Evolutionary conservation across 2,888 invertebrate genomes (phyloP).

Genomic region (Notodonta ziczac): DNA sequence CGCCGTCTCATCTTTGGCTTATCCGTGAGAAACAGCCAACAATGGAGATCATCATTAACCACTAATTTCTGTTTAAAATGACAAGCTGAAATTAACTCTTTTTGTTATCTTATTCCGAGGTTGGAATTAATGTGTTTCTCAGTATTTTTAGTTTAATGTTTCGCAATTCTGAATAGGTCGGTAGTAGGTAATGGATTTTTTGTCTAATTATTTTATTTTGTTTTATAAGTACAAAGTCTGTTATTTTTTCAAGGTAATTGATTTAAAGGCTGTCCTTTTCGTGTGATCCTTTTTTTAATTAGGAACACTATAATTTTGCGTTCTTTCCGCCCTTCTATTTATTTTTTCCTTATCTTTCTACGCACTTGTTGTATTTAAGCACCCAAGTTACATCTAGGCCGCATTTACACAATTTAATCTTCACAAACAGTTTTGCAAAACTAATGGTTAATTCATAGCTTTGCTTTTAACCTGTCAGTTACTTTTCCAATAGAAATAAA

Average conservation of each 20-base stretch:
- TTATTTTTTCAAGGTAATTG: slow-evolving; percentile 33
- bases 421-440: neutral
- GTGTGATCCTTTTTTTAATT: too few species aligned
- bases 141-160: slow-evolving; percentile 9
- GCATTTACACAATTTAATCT: neutral
- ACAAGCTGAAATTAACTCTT: slow-evolving; percentile 54
- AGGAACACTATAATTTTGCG: too few species aligned
- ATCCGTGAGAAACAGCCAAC: slow-evolving; percentile 59
- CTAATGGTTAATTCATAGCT: neutral
- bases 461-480: slow-evolving; percentile 5
- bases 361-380: neutral
- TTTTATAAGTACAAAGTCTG: slow-evolving; percentile 26
- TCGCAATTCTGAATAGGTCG: slow-evolving; percentile 8
- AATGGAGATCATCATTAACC: slow-evolving; percentile 56
- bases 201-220: slow-evolving; percentile 25
- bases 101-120: slow-evolving; percentile 41
- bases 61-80: slow-evolving; percentile 57
- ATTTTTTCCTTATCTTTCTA: neutral
- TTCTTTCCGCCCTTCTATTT: slow-evolving; percentile 16
- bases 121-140: slow-evolving; percentile 34
- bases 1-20: slow-evolving; percentile 34
- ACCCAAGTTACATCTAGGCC: too few species aligned
- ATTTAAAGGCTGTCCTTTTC: slow-evolving; percentile 12
- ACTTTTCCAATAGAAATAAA: slow-evolving; percentile 4
- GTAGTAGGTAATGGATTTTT: slow-evolving; percentile 12